phyloP scores from a whole-genome alignment of 1,140 invertebrate species.

The Formica exsecta region DNA sequence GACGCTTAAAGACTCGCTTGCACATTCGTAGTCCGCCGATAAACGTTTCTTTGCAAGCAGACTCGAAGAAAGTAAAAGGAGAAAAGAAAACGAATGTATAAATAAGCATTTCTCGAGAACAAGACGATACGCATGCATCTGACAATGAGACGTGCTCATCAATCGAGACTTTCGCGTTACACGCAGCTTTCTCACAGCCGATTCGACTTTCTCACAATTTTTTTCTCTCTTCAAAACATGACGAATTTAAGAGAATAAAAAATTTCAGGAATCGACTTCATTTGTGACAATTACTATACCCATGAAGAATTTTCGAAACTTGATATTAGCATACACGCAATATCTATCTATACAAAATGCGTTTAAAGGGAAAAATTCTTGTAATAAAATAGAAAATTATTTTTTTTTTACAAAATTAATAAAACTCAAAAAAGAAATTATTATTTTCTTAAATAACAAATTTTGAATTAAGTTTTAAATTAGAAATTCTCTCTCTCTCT shows the following conservation, averaged over 20 bases:
- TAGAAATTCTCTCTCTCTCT: not conserved
- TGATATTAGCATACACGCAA: not conserved
- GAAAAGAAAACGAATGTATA: conserved; percentile 10
- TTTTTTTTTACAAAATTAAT: not conserved
- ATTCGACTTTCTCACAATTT: not conserved
- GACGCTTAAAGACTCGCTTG: conserved; percentile 14
- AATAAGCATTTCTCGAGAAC: conserved; percentile 14
- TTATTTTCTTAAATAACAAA: not conserved
- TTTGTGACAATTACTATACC: not conserved
- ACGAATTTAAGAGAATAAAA: not conserved
- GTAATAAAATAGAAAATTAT: not conserved
- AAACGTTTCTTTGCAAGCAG: conserved; percentile 7
- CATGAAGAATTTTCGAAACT: not conserved
- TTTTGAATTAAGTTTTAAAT: not conserved
- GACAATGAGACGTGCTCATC: not conserved
- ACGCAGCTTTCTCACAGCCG: not conserved
- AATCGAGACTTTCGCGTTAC: conserved; percentile 1
- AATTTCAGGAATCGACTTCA: not conserved
- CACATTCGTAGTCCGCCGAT: conserved; percentile 9
- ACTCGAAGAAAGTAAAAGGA: conserved; percentile 12
- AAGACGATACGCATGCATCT: conserved; percentile 12
- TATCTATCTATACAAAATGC: not conserved
- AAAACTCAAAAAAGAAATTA: not conserved
- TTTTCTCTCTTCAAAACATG: not conserved
- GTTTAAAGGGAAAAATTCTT: not conserved